Base-by-base conservation (phyloP, 2,797 vertebrate genomes). In the Philypnodon macrostomus region DNA sequence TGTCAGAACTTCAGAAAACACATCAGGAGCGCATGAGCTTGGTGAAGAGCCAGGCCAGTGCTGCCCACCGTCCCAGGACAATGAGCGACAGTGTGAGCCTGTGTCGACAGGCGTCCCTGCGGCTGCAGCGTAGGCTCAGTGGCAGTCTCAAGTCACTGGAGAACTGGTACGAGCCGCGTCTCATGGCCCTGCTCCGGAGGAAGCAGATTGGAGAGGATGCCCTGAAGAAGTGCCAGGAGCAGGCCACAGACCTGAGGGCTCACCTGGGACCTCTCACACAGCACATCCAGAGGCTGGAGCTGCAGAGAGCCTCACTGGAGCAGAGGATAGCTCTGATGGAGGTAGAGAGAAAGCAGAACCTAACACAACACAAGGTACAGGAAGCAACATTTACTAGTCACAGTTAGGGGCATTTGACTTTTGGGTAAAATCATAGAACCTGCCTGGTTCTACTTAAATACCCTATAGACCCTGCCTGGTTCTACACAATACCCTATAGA, bases 91-190 rank as follows among this genome's bases (percentile, higher is more conserved):
- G 41, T 30, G 79, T 94, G 5, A 84, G 89, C 65, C 92, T 90
- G 59, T 93, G 92, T 53, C 86, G 92, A 0, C 83, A 89, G 60
- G 84, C 92, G 1, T 92, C 92, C 0, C 4, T 63, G 21, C 81
- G 89, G 45, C 91, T 98, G n/a, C 91, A 94, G 80, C 90, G 83
- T 16, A 83, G 92, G 26, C 85, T 95, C 68, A 89, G 89, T 0
- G 73, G 88, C 64, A 91, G 89, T 55, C 75, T 92, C 47, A 82
- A 51, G 37, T 77, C 81, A 0, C 83, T 97, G 67, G 92, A 95
- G 74, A 84, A 88, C 40, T 91, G 81, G 79, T 96, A 95, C 0
- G 92, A 95, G 61, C 93, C 94, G 0, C 91, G 91, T 2, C 74
- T 96, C 44, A 60, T 90, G 73, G 78, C 85, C 38, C 84, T 96